These are phyloP conservation scores for Agrypnus murinus DNA, from an alignment of 2,888 invertebrate species.

Conservation along the genomic window DNA sequence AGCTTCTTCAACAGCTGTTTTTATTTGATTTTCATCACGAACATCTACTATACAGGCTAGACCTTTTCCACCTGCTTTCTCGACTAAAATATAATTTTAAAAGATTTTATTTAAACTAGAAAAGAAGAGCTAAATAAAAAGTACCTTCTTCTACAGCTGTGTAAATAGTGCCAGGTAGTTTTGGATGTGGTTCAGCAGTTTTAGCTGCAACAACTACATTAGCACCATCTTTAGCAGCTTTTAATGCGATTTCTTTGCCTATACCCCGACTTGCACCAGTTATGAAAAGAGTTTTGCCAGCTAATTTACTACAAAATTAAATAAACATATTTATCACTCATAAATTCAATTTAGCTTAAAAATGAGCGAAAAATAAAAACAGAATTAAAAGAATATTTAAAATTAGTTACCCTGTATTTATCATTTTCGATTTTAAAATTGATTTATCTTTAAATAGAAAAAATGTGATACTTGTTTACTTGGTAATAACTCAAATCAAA, in stretches of 20 bases:
- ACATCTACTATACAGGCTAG: slow-evolving; percentile 93
- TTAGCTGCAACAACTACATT: slow-evolving; percentile 95
- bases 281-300: slow-evolving; percentile 94
- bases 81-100: slow-evolving; percentile 76
- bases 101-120: no score
- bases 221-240: slow-evolving; percentile 93
- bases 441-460: no score
- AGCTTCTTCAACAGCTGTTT: slow-evolving; percentile 82
- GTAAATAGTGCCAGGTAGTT: slow-evolving; percentile 93
- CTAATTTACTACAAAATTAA: slow-evolving; percentile 76
- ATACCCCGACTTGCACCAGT: slow-evolving; percentile 98
- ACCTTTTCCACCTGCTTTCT: slow-evolving; percentile 89
- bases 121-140: slow-evolving; percentile 1
- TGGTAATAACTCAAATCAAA: no score
- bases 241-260: slow-evolving; percentile 95
- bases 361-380: neutral
- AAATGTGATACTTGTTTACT: no score
- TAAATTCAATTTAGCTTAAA: neutral
- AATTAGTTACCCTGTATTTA: neutral
- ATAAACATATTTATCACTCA: neutral
- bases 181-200: slow-evolving; percentile 92
- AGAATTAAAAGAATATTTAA: neutral
- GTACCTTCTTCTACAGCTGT: slow-evolving; percentile 91
- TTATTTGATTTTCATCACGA: slow-evolving; percentile 85
- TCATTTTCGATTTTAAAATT: neutral